Evolutionary conservation across 2,113 vertebrate genomes (phyloP).

Genomic region (Ailurus styani): DNA sequence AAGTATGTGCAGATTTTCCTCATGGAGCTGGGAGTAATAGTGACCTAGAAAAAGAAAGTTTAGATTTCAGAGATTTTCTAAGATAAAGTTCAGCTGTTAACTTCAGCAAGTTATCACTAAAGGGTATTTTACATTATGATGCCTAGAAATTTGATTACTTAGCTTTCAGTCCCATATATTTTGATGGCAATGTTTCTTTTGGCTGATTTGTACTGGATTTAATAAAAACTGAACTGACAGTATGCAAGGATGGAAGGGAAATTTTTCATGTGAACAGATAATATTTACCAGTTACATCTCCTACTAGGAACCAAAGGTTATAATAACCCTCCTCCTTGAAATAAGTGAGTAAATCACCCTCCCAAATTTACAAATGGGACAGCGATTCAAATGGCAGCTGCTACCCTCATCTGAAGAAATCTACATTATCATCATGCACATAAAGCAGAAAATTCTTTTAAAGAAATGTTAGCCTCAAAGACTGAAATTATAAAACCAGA

Average conservation of each 20-base stretch:
- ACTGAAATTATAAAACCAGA: neutral
- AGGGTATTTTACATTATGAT: neutral
- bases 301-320: neutral
- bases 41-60: constrained; percentile 75
- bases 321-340: neutral
- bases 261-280: neutral
- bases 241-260: neutral
- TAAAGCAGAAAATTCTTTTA: neutral
- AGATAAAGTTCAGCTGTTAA: neutral
- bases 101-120: neutral
- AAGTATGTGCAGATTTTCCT: constrained; percentile 97
- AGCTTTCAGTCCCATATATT: neutral
- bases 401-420: neutral
- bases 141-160: neutral
- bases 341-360: neutral
- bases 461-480: neutral
- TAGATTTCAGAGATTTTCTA: constrained; percentile 31
- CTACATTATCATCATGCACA: neutral
- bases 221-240: neutral
- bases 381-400: neutral
- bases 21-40: constrained; percentile 84
- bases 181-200: neutral
- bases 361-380: neutral
- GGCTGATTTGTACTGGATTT: constrained; percentile 13
- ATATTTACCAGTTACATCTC: neutral